Conservation (phyloP, 2,888 invertebrate genomes). For the Cancer borealis region DNA sequence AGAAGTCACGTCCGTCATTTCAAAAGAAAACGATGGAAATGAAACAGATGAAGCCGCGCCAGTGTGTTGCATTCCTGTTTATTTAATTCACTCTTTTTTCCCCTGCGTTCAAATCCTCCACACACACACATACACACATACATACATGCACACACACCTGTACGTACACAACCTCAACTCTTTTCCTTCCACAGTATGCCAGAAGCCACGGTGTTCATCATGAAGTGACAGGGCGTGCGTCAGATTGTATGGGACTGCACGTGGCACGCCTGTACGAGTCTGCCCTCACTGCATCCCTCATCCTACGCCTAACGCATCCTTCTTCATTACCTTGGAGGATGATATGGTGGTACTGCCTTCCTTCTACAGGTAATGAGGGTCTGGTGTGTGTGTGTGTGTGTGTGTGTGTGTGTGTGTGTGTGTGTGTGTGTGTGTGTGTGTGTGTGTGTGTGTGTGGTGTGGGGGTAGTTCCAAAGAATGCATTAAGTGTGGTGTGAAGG, state of each 20-base stretch:
- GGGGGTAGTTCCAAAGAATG: neutral
- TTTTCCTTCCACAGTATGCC: conserved; percentile 50
- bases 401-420: neutral
- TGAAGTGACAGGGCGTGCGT: conserved; percentile 51
- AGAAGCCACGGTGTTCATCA: conserved; percentile 53
- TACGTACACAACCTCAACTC: neutral
- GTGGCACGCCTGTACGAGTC: conserved; percentile 52
- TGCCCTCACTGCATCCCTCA: conserved; percentile 56
- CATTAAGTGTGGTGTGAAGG: neutral
- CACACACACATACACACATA: conserved; percentile 5
- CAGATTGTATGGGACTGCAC: conserved; percentile 62
- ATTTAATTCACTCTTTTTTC: neutral
- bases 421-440: neutral
- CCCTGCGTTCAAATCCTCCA: neutral
- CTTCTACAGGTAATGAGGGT: conserved; percentile 56
- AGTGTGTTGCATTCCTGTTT: neutral
- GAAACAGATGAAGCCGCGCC: neutral
- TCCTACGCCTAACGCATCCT: conserved; percentile 48
- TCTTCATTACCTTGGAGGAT: conserved; percentile 59
- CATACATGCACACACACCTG: neutral
- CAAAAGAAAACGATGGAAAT: neutral
- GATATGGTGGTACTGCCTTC: conserved; percentile 57
- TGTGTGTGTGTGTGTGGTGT: neutral
- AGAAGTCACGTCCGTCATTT: neutral
- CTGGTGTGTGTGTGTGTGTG: neutral